Percentiles rank a stretch among this genome's conserved stretches.
Evolutionary conservation across 1,140 invertebrate species (phyloP).

Genomic region (Macrostomum lignano): DNA sequence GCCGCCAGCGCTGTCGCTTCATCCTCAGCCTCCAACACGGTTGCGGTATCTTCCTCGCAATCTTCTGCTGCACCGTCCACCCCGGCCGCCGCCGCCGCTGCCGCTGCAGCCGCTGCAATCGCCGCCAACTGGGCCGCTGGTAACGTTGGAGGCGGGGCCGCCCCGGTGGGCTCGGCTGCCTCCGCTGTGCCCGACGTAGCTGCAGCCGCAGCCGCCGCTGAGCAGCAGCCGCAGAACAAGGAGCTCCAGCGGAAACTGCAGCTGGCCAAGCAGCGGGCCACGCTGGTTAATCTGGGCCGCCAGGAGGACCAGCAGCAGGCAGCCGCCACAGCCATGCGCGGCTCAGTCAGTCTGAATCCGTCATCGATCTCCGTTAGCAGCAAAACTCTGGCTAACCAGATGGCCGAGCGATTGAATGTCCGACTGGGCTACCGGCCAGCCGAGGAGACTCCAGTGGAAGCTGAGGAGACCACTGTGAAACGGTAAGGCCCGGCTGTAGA

Average conservation of each 20-base stretch:
- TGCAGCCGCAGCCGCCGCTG: too few species aligned
- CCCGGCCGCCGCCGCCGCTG: too few species aligned
- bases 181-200: constrained; percentile 25
- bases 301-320: constrained; percentile 63
- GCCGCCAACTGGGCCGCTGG: constrained; percentile 4
- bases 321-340: too few species aligned
- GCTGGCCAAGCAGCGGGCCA: constrained; percentile 54
- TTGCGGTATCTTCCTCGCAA: too few species aligned
- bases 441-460: constrained; percentile 41
- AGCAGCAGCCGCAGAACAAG: too few species aligned
- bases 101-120: too few species aligned
- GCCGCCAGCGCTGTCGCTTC: too few species aligned
- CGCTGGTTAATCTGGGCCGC: constrained; percentile 55
- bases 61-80: too few species aligned
- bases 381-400: constrained; percentile 30
- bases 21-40: too few species aligned
- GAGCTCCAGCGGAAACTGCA: constrained; percentile 57
- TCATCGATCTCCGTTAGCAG: too few species aligned
- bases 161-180: constrained; percentile 7
- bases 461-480: constrained; percentile 13
- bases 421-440: constrained; percentile 82
- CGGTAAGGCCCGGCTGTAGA: too few species aligned
- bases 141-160: constrained; percentile 8
- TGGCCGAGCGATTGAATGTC: constrained; percentile 74
- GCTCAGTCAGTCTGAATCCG: too few species aligned